A percentile compares a stretch with the other conserved stretches of the same genome.
Conservation (phyloP, 2,113 vertebrate species). For the Phoenicopterus ruber region DNA sequence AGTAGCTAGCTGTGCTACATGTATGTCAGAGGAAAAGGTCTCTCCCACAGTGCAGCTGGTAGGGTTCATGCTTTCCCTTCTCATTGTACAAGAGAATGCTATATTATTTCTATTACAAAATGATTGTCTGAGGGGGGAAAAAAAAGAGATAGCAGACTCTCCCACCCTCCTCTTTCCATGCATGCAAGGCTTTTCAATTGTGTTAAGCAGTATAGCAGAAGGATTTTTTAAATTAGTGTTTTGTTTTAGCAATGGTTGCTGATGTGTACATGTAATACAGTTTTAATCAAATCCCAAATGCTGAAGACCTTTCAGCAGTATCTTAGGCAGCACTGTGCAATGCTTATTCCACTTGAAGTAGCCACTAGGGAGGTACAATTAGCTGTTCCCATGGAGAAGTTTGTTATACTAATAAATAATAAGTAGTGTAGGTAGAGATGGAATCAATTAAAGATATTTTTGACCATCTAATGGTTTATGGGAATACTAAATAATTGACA, state of each 20-base stretch:
- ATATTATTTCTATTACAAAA: constrained; percentile 39
- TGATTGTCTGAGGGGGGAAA: not conserved
- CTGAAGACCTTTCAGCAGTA: constrained; percentile 77
- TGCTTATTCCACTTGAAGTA: constrained; percentile 86
- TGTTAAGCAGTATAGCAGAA: constrained; percentile 69
- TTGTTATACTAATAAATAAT: constrained; percentile 92
- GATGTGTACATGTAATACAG: constrained; percentile 75
- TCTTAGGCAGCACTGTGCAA: constrained; percentile 77
- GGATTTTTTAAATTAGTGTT: constrained; percentile 70
- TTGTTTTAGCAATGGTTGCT: constrained; percentile 74
- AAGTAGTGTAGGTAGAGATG: constrained; percentile 87
- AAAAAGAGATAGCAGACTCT: not conserved
- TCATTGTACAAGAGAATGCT: constrained; percentile 6
- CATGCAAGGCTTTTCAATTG: constrained; percentile 42
- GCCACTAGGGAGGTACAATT: constrained; percentile 89
- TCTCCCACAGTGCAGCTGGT: constrained; percentile 42
- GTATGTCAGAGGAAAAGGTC: constrained; percentile 36
- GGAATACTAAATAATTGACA: constrained; percentile 81
- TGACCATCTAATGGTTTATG: constrained; percentile 86
- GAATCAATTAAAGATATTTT: constrained; percentile 94
- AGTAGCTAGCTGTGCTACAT: not conserved
- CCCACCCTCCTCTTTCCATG: not conserved
- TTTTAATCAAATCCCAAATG: constrained; percentile 82
- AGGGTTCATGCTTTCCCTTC: constrained; percentile 31
- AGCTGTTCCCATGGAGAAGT: constrained; percentile 93